phyloP scores from a whole-genome alignment of 2,113 vertebrate genomes.

The Puntigrus tetrazona region DNA sequence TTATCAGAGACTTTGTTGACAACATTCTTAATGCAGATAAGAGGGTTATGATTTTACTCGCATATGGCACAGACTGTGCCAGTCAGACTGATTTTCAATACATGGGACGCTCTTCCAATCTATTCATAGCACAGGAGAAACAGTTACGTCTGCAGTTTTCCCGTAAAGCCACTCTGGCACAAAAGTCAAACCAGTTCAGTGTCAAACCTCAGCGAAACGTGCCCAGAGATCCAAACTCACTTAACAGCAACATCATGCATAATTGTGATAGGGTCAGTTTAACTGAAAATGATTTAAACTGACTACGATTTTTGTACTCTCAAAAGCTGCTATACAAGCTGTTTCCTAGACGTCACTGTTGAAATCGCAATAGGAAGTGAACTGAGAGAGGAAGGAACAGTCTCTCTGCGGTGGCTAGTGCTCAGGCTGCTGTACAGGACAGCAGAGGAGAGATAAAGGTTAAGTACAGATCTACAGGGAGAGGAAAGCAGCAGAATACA shows the following conservation, averaged over 20 bases:
- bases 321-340: background rate
- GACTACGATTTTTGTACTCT: background rate
- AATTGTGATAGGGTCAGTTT: background rate
- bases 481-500: slow-evolving; percentile 35
- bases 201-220: background rate
- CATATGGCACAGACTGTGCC: slow-evolving; percentile 25
- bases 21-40: slow-evolving; percentile 59
- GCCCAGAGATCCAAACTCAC: background rate
- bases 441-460: slow-evolving; percentile 72
- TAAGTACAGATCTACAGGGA: slow-evolving; percentile 63
- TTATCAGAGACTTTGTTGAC: slow-evolving; percentile 56
- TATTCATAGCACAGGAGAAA: slow-evolving; percentile 39
- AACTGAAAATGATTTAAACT: slow-evolving; percentile 17
- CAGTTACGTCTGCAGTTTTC: slow-evolving; percentile 39
- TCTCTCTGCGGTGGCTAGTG: background rate
- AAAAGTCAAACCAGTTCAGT: slow-evolving; percentile 36
- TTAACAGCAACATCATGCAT: slow-evolving; percentile 3
- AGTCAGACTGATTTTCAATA: slow-evolving; percentile 50
- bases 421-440: slow-evolving; percentile 17
- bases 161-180: slow-evolving; percentile 38
- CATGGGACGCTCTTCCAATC: slow-evolving; percentile 8
- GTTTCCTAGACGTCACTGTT: background rate
- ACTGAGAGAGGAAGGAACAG: background rate
- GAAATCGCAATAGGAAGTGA: background rate
- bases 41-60: slow-evolving; percentile 58